Evolutionary conservation across 2,797 vertebrate species (phyloP).

Genomic region (Sebastes variabilis): DNA sequence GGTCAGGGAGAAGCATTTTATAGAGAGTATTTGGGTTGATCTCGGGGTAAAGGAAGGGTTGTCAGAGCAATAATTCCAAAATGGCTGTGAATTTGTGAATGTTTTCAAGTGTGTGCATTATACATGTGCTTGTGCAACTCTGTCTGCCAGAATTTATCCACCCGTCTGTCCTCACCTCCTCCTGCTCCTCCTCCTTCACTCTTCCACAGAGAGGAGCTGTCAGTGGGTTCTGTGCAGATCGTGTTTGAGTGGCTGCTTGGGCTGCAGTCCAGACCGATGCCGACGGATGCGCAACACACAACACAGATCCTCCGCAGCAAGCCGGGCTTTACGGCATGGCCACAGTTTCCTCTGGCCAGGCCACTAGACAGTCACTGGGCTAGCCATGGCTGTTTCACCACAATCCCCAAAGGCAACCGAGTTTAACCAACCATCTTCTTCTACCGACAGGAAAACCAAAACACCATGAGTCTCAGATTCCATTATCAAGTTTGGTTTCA

Average conservation of each 20-base stretch:
- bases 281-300: slow-evolving; percentile 42
- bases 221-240: slow-evolving; percentile 43
- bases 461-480: slow-evolving; percentile 6
- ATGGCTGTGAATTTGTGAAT: slow-evolving; percentile 6
- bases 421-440: slow-evolving; percentile 16
- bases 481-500: slow-evolving; percentile 27
- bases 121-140: slow-evolving; percentile 12
- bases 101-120: slow-evolving; percentile 4
- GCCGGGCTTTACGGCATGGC: slow-evolving; percentile 39
- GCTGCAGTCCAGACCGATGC: slow-evolving; percentile 61
- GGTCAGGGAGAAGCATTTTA: not conserved
- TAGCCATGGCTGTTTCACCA: slow-evolving; percentile 26
- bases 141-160: slow-evolving; percentile 45
- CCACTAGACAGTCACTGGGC: slow-evolving; percentile 25
- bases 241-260: slow-evolving; percentile 48
- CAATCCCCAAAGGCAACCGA: slow-evolving; percentile 19
- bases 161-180: slow-evolving; percentile 37
- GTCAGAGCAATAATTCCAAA: not conserved
- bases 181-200: slow-evolving; percentile 29
- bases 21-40: not conserved
- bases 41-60: not conserved
- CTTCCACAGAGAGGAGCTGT: slow-evolving; percentile 59
- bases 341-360: slow-evolving; percentile 64
- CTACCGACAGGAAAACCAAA: slow-evolving; percentile 18
- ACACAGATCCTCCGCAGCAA: slow-evolving; percentile 19